Percentiles rank a stretch among this genome's conserved stretches.
phyloP scores from a whole-genome alignment of 1,140 invertebrate genomes.

The Caenorhabditis remanei region DNA sequence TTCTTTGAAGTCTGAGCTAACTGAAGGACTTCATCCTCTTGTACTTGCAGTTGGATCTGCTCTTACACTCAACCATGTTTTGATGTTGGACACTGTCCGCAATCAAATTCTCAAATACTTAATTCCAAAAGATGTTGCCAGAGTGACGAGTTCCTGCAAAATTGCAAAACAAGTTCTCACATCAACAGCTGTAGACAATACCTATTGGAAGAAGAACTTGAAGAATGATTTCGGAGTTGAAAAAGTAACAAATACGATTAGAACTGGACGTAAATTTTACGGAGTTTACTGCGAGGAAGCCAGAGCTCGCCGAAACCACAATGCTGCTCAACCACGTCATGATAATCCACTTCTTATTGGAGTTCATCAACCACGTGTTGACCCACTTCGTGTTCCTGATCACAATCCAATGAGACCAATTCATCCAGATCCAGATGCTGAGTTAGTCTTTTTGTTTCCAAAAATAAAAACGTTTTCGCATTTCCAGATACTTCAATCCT shows the following conservation, averaged over 20 bases:
- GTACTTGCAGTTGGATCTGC: conserved; percentile 32
- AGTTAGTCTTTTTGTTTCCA: not conserved
- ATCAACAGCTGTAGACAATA: conserved; percentile 16
- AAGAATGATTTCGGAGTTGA: conserved; percentile 8
- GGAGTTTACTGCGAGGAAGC: conserved; percentile 35
- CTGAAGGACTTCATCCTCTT: conserved; percentile 36
- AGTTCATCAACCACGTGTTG: not conserved
- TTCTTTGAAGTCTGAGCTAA: conserved; percentile 5
- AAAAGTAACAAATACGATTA: conserved; percentile 17
- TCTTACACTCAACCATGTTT: conserved; percentile 35
- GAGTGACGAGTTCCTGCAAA: not conserved
- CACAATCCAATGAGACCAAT: conserved; percentile 8
- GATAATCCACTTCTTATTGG: conserved; percentile 18
- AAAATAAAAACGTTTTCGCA: not conserved
- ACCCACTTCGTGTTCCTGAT: conserved; percentile 20
- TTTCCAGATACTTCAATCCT: conserved; percentile 27
- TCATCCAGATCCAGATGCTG: conserved; percentile 24
- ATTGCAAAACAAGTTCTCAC: conserved; percentile 22
- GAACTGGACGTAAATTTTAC: conserved; percentile 8
- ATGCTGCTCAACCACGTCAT: not conserved
- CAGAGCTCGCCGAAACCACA: not conserved
- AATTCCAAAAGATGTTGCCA: conserved; percentile 2
- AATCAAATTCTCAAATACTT: not conserved
- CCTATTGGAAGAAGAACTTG: conserved; percentile 23
- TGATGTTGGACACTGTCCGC: conserved; percentile 7